These are phyloP conservation scores for Catharus ustulatus DNA, from an alignment of 2,797 vertebrate species.

Conservation along the genomic window DNA sequence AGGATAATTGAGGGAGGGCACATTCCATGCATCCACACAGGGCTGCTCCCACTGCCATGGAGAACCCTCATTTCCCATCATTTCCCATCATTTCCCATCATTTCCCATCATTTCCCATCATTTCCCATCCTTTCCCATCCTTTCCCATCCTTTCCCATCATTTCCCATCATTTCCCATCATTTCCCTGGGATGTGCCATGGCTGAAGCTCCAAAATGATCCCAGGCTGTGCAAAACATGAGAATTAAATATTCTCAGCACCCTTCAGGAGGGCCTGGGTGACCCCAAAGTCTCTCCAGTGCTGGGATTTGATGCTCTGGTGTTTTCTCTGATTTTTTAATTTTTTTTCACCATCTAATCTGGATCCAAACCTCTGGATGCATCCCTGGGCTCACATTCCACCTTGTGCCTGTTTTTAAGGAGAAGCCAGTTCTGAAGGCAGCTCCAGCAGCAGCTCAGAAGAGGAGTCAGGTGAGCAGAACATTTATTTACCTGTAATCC, in stretches of 20 bases:
- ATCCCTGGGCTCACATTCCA: neutral
- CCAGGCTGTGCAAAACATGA: neutral
- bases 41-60: neutral
- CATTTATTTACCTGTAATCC: rapidly evolving
- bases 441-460: constrained; percentile 49
- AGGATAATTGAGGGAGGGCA: neutral
- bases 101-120: no score
- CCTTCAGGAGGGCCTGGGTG: neutral
- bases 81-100: no score
- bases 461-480: constrained; percentile 57
- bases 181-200: rapidly evolving
- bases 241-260: neutral
- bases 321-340: neutral
- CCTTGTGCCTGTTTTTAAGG: neutral
- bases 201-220: neutral
- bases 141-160: no score
- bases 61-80: no score
- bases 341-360: neutral
- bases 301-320: neutral
- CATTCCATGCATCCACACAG: rapidly evolving
- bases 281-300: no score
- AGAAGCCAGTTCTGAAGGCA: neutral
- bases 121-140: no score
- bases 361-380: neutral
- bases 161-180: no score